Conservation (phyloP, 2,797 vertebrate genomes). For the Lophotriccus pileatus region DNA sequence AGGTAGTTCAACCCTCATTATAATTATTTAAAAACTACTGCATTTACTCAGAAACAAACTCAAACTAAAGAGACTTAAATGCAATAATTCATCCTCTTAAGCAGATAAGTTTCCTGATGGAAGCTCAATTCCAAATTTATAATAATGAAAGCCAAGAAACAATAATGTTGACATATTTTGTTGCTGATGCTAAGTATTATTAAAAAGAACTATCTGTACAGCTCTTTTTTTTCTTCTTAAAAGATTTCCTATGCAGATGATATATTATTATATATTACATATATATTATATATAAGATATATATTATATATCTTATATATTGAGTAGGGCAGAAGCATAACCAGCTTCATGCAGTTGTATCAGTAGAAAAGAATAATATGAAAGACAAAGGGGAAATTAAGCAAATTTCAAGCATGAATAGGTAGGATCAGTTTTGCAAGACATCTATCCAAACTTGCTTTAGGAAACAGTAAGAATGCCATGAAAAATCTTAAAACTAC, state of each 20-base stretch:
- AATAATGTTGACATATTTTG: background rate
- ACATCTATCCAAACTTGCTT: background rate
- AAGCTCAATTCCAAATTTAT: background rate
- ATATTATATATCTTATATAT: background rate
- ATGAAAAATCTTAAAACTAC: background rate
- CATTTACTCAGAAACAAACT: background rate
- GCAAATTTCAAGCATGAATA: background rate
- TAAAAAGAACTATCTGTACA: background rate
- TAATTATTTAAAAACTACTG: background rate
- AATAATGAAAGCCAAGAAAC: background rate
- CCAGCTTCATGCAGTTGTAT: background rate
- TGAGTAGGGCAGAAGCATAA: background rate
- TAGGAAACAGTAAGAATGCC: background rate
- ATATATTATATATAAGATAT: no score
- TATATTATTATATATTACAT: background rate
- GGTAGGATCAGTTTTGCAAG: background rate
- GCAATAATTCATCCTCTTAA: background rate
- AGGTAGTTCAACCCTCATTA: background rate
- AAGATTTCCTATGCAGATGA: background rate
- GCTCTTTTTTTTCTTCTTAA: background rate
- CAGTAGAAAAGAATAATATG: background rate
- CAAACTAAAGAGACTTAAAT: background rate
- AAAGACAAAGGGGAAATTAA: background rate
- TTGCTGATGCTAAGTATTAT: background rate
- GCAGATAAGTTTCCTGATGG: background rate